Conservation (phyloP, 2,113 vertebrate species). For the Tetraodon nigroviridis region DNA sequence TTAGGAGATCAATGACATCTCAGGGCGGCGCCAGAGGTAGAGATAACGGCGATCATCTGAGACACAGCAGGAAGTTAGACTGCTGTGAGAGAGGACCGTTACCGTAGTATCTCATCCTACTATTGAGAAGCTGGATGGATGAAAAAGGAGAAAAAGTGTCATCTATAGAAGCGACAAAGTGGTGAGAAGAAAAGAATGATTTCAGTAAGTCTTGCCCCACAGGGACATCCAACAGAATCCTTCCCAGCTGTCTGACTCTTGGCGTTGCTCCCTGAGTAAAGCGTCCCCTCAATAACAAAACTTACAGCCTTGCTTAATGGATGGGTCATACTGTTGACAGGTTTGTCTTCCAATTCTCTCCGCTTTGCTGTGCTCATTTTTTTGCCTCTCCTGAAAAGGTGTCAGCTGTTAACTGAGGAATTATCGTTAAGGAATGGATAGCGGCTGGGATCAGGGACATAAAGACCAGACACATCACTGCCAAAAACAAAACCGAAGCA, state of each 20-base stretch:
- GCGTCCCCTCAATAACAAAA: conserved; percentile 28
- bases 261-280: conserved; percentile 36
- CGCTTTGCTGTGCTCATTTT: conserved; percentile 29
- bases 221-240: conserved; percentile 30
- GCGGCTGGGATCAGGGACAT: too few species aligned
- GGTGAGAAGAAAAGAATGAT: conserved; percentile 42
- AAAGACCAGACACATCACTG: background rate
- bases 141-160: conserved; percentile 39
- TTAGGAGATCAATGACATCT: conserved; percentile 1
- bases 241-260: conserved; percentile 39
- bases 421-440: conserved; percentile 14
- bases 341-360: conserved; percentile 35
- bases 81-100: conserved; percentile 17
- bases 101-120: conserved; percentile 31
- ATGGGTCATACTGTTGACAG: conserved; percentile 35
- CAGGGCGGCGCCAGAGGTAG: conserved; percentile 10
- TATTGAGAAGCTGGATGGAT: conserved; percentile 14
- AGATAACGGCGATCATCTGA: conserved; percentile 22
- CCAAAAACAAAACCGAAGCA: conserved; percentile 2
- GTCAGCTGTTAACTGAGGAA: conserved; percentile 6
- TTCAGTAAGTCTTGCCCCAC: conserved; percentile 26
- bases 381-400: conserved; percentile 29
- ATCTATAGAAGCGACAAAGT: conserved; percentile 30
- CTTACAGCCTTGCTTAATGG: conserved; percentile 35
- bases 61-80: background rate